These are phyloP conservation scores for Poeciliopsis occidentalis DNA, from an alignment of 2,113 vertebrate genomes.

Conservation along the genomic window DNA sequence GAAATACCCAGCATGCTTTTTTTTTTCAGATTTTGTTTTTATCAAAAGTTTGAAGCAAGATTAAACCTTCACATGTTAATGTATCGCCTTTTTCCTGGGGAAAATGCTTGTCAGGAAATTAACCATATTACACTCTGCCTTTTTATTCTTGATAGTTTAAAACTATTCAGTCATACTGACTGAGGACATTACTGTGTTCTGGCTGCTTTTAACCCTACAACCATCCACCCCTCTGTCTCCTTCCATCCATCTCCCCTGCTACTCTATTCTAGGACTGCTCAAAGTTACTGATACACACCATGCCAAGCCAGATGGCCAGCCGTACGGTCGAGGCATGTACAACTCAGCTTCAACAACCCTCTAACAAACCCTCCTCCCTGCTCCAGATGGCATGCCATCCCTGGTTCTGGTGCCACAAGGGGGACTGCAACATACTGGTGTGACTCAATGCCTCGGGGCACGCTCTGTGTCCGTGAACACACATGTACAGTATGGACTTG, in stretches of 20 bases:
- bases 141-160: not conserved
- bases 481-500: conserved; percentile 18
- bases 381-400: conserved; percentile 76
- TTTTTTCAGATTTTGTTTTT: conserved; percentile 8
- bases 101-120: conserved; percentile 3
- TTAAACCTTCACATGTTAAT: conserved; percentile 10
- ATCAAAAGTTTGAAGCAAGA: not conserved
- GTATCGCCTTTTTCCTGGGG: not conserved
- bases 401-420: conserved; percentile 73
- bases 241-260: conserved; percentile 53
- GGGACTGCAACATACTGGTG: conserved; percentile 52
- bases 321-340: conserved; percentile 74
- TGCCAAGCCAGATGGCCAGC: conserved; percentile 80
- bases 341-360: conserved; percentile 71
- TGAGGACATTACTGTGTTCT: conserved; percentile 38
- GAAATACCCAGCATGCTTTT: conserved; percentile 40
- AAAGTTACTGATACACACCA: conserved; percentile 71
- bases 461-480: conserved; percentile 2
- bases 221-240: conserved; percentile 51
- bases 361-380: conserved; percentile 69
- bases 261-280: conserved; percentile 55
- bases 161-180: conserved; percentile 1
- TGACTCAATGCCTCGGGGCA: conserved; percentile 61
- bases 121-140: not conserved
- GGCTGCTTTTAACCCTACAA: conserved; percentile 68